Evolutionary conservation across 1,140 invertebrate species (phyloP).

Genomic region (Drosophila mojavensis): DNA sequence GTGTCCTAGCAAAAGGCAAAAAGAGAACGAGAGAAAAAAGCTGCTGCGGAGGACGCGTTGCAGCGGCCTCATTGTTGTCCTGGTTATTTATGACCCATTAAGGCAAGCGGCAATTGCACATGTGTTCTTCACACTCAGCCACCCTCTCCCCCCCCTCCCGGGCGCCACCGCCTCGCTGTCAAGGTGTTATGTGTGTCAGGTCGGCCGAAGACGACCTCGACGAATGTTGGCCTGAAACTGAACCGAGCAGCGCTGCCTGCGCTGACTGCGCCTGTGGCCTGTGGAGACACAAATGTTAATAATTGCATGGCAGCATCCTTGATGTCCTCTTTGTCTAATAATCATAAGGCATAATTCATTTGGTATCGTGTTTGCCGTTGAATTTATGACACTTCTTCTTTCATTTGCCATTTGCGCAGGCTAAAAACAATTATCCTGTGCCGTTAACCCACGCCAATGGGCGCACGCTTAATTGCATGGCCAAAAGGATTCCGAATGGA

Average conservation of each 20-base stretch:
- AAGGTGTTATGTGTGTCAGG: conserved; percentile 68
- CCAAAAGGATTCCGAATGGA: conserved; percentile 70
- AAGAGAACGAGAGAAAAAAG: conserved; percentile 24
- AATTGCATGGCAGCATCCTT: conserved; percentile 57
- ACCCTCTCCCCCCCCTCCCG: background rate
- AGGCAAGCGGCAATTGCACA: conserved; percentile 81
- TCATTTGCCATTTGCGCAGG: conserved; percentile 62
- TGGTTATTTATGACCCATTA: conserved; percentile 79
- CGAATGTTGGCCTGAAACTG: conserved; percentile 40
- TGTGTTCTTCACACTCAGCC: conserved; percentile 72
- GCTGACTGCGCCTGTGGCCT: no score
- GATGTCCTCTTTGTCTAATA: conserved; percentile 74
- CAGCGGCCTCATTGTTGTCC: conserved; percentile 78
- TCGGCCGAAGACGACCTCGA: conserved; percentile 35
- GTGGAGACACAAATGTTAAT: conserved; percentile 69
- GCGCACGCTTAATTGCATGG: conserved; percentile 71
- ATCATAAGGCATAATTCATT: conserved; percentile 74
- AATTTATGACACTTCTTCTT: conserved; percentile 66
- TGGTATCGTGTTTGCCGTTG: conserved; percentile 60
- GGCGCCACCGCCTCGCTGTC: background rate
- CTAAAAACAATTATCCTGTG: conserved; percentile 69
- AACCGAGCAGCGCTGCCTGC: conserved; percentile 11
- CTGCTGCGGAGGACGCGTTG: conserved; percentile 53
- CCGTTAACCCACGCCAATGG: conserved; percentile 18
- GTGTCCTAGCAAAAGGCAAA: conserved; percentile 52